Evolutionary conservation across 2,113 vertebrate genomes (phyloP).

Genomic region (Embiotoca jacksoni): DNA sequence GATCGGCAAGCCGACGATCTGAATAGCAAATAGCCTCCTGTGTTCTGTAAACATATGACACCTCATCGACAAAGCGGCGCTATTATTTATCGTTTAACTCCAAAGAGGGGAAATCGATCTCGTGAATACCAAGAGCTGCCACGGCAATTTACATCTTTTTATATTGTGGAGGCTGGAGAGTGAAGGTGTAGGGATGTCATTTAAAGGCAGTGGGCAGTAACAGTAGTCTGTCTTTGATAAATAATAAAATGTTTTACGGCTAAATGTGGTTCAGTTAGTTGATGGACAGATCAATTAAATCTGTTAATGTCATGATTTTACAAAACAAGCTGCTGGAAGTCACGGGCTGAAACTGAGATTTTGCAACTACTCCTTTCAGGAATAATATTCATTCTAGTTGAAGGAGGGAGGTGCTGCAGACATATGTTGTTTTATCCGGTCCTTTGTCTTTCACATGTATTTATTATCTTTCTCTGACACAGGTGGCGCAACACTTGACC

Average conservation of each 20-base stretch:
- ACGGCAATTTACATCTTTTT: not conserved
- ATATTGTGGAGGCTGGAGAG: not conserved
- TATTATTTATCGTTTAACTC: constrained; percentile 23
- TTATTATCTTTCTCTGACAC: not conserved
- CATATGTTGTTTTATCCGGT: too few relatives aligned
- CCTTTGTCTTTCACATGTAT: not conserved
- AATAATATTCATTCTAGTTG: too few relatives aligned
- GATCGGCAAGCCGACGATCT: constrained; percentile 69
- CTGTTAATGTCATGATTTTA: too few relatives aligned
- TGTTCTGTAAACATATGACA: constrained; percentile 69
- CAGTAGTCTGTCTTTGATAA: too few relatives aligned
- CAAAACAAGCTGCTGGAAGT: too few relatives aligned
- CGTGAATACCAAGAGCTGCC: constrained; percentile 7
- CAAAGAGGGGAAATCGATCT: constrained; percentile 31
- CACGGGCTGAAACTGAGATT: too few relatives aligned
- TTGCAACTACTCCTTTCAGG: too few relatives aligned
- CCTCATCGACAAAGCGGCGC: constrained; percentile 50
- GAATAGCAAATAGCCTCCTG: constrained; percentile 78
- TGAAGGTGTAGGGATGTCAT: not conserved
- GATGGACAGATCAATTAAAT: too few relatives aligned
- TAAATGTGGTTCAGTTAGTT: too few relatives aligned
- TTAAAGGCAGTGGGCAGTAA: too few relatives aligned
- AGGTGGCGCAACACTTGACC: constrained; percentile 96
- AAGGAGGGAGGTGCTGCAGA: too few relatives aligned
- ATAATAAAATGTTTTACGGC: too few relatives aligned